A percentile compares a stretch with the other conserved stretches of the same genome.
Evolutionary conservation across 2,797 vertebrate genomes (phyloP).

Genomic region (Tragelaphus eurycerus): DNA sequence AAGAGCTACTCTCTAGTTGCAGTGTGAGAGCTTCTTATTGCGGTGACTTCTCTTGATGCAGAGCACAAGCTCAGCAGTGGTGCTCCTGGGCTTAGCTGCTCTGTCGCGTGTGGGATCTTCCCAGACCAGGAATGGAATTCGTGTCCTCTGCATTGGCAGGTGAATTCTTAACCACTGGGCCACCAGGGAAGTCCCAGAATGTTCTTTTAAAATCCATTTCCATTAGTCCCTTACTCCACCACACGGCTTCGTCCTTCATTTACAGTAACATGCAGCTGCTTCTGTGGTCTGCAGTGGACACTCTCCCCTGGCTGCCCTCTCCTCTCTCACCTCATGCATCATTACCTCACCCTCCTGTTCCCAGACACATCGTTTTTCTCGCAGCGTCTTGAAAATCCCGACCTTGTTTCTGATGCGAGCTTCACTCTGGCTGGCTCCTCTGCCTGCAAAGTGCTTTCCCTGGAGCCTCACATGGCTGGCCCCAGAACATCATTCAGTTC

Average conservation of each 20-base stretch:
- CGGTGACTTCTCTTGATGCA: background rate
- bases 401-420: background rate
- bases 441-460: background rate
- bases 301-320: fast-evolving
- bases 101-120: background rate
- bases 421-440: background rate
- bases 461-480: background rate
- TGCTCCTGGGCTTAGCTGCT: background rate
- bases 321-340: background rate
- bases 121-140: background rate
- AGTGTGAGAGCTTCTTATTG: fast-evolving
- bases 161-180: background rate
- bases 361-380: background rate
- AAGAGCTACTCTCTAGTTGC: background rate
- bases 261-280: background rate
- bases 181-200: background rate
- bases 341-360: background rate
- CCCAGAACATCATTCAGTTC: background rate
- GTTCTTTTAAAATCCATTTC: background rate
- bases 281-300: too few species aligned
- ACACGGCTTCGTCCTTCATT: background rate
- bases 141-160: background rate
- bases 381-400: background rate
- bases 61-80: background rate
- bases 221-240: background rate